These are phyloP conservation scores for Kryptolebias marmoratus DNA, from an alignment of 2,113 vertebrate species.

Conservation along the genomic window DNA sequence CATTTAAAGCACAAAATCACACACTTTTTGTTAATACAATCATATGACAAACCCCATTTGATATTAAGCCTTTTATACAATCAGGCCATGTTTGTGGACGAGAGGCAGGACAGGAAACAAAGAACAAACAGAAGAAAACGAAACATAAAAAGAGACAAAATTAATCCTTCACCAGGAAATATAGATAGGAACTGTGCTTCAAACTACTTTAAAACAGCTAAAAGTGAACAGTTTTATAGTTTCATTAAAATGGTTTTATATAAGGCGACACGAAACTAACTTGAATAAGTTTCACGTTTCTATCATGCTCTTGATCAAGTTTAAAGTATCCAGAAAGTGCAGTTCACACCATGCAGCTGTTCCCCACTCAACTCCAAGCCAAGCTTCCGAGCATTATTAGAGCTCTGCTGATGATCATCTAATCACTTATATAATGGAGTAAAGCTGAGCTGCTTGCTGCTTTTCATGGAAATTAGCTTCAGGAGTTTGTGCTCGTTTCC, in stretches of 20 bases:
- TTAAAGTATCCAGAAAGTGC: constrained; percentile 15
- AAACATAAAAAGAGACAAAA: constrained; percentile 33
- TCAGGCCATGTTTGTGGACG: constrained; percentile 36
- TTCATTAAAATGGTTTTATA: not conserved
- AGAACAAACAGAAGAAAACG: constrained; percentile 37
- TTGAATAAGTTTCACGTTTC: no score
- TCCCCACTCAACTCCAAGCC: constrained; percentile 62
- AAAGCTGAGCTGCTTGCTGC: constrained; percentile 3
- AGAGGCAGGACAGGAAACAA: constrained; percentile 52
- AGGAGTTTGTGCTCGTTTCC: constrained; percentile 32
- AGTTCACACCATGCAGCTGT: constrained; percentile 68
- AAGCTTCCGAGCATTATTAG: constrained; percentile 30
- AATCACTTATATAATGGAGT: not conserved
- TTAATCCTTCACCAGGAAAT: constrained; percentile 7
- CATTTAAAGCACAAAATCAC: constrained; percentile 36
- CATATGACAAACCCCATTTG: constrained; percentile 13
- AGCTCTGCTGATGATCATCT: constrained; percentile 17
- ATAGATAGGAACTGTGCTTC: not conserved
- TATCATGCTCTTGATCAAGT: not conserved
- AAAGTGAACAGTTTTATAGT: not conserved
- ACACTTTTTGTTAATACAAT: constrained; percentile 3
- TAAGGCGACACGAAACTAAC: not conserved
- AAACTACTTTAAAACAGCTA: not conserved
- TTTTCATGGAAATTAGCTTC: constrained; percentile 5
- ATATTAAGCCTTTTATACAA: constrained; percentile 15